A percentile compares a stretch with the other conserved stretches of the same genome.
Conservation (phyloP, 2,113 vertebrate species). For the Notarius lentiginosus region DNA sequence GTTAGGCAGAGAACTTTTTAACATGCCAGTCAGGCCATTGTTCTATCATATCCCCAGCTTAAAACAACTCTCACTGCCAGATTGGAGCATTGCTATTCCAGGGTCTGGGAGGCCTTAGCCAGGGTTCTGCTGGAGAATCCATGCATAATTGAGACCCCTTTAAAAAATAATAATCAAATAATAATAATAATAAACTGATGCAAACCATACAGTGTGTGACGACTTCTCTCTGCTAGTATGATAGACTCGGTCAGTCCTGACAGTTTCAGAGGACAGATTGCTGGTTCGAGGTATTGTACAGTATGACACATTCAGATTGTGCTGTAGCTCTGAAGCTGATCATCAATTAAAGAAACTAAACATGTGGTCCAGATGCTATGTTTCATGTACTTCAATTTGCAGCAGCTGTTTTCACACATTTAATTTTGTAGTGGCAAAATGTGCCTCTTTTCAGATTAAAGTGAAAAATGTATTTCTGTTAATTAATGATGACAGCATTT, state of each 20-base stretch:
- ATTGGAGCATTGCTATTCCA: constrained; percentile 28
- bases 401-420: constrained; percentile 16
- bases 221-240: neutral
- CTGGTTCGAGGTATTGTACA: neutral
- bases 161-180: too few relatives aligned
- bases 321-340: neutral
- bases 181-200: neutral
- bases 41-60: constrained; percentile 38
- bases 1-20: constrained; percentile 18
- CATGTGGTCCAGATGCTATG: constrained; percentile 26
- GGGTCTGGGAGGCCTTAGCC: neutral
- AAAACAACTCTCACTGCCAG: constrained; percentile 31
- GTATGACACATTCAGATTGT: constrained; percentile 7
- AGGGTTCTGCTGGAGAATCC: constrained; percentile 21
- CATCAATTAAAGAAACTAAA: constrained; percentile 28
- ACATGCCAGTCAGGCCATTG: constrained; percentile 35
- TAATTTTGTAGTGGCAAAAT: neutral
- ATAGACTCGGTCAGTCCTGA: neutral
- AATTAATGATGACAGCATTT: constrained; percentile 38
- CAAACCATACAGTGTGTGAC: neutral
- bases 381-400: neutral
- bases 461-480: constrained; percentile 21
- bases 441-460: neutral
- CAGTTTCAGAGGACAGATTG: neutral
- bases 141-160: neutral